Base-by-base conservation (phyloP, 2,113 vertebrate species). In the Heterochromis multidens region DNA sequence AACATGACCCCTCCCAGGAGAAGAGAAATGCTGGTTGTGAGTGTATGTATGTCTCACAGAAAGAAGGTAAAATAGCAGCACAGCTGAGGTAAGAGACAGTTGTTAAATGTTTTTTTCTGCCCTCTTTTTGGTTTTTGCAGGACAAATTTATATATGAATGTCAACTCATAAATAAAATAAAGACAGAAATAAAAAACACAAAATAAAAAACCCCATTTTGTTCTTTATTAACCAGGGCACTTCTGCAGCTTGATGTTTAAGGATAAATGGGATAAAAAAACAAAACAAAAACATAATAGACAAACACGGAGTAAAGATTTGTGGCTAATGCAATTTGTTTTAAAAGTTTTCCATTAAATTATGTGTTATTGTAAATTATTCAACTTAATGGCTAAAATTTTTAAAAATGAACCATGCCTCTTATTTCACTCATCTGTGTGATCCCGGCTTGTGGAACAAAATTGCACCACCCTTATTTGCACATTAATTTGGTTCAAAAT, bases 1-100 rank as follows among this genome's bases (percentile, higher is more conserved):
- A 94, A 85, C 82, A 81, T 31, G 57, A 82, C 83, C 70, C 87
- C 86, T 91, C 89, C 90, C 92, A 80, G 76, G 85, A 92, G 88
- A 83, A 57, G 81, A 37, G 57, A 77, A 37, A 81, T 27, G 80
- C 79, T 62, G 74, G 59, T 74, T 84, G 83, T 54, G 81, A 21
- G 81, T 57, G 82, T 87, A 85, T 76, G 27, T 80, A 46, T 80
- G 72, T 82, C 56, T 83, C 35, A 57, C 23, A 82, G 79, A 77
- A 49, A 33, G 40, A 77, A 76, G 16, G 40, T 49, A 83, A 77
- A 82, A 84, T 6, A 83, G 81, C 17, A 81, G 16, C 61, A 88
- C 54, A 54, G 63, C 58, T 17, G 10, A 54, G 19, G 29, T 3
- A 35, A 60, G 19, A 82, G 4, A 83, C 14, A 60, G 40, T 14